Base-by-base conservation (phyloP, 1,140 invertebrate species). In the Ceratina japonica region DNA sequence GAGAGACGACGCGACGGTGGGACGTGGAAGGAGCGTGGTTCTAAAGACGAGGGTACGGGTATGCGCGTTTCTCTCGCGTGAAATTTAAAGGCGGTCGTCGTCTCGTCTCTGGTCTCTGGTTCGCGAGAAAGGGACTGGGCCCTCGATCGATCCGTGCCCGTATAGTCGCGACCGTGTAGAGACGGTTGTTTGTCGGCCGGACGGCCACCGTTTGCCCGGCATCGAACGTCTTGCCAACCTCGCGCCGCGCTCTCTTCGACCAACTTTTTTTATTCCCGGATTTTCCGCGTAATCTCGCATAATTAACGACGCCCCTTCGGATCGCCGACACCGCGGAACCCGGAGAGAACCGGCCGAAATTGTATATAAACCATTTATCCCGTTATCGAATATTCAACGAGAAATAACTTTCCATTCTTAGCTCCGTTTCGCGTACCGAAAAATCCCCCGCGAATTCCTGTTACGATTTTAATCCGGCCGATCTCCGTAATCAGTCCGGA, bases 91-190 rank as follows among this genome's bases (percentile, higher is more conserved):
- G 81, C 78, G 81, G 81, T 79, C 79, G 78, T 56, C 54, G 16
- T 44, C 65, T 79, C 70, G 18, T 16, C 27, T 61, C 49, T 49
- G 51, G 52, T 51, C 20, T 51, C 37, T 44, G 37, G 37, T 63
- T 54, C 71, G 71, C 75, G 79, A 79, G 80, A 84, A 44, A 81
- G 80, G 82, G 75, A 79, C 80, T 78, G 80, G 80, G 82, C 80
- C 72, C 79, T 80, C 86, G 83, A 87, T 85, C 87, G 87, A 86
- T 86, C 85, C 81, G 81, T 80, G 83, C 85, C 77, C 80, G 80
- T 74, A 84, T 84, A 82, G 82, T 84, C 82, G 80, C 75, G 80
- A 84, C 62, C 79, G 79, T 76, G 51, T 77, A 77, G 81, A 81
- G 75, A 78, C 52, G 79, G 68, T 77, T 83, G 81, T 83, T 83